phyloP scores from a whole-genome alignment of 2,888 invertebrate genomes.

The Nephrotoma guestfalica region DNA sequence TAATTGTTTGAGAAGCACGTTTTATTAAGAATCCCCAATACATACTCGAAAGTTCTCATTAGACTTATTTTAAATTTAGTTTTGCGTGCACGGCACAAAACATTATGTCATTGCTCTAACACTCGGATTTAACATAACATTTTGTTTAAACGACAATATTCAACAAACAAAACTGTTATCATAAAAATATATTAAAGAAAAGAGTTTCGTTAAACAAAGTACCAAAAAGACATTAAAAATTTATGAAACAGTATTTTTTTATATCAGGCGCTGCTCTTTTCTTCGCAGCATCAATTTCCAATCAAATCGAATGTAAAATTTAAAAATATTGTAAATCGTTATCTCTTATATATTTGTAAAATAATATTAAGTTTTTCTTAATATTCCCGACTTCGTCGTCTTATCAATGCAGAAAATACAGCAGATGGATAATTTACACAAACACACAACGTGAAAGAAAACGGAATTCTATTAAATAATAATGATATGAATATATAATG shows the following conservation, averaged over 20 bases:
- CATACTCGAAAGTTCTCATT: no score
- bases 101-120: no score
- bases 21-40: no score
- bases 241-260: no score
- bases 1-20: no score
- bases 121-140: no score
- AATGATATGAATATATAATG: neutral
- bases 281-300: neutral
- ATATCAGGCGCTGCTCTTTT: neutral
- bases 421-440: neutral
- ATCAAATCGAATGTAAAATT: neutral
- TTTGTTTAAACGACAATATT: no score
- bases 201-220: neutral
- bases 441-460: neutral
- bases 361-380: neutral
- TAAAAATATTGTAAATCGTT: neutral
- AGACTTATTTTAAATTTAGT: no score
- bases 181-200: neutral
- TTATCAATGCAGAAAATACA: neutral
- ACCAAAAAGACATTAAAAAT: neutral
- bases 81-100: no score
- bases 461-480: neutral
- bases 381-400: neutral
- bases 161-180: neutral
- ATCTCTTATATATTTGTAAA: neutral